A percentile compares a stretch with the other conserved stretches of the same genome.
These are phyloP conservation scores for Teleogryllus oceanicus DNA, from an alignment of 2,888 invertebrate genomes.

Conservation along the genomic window DNA sequence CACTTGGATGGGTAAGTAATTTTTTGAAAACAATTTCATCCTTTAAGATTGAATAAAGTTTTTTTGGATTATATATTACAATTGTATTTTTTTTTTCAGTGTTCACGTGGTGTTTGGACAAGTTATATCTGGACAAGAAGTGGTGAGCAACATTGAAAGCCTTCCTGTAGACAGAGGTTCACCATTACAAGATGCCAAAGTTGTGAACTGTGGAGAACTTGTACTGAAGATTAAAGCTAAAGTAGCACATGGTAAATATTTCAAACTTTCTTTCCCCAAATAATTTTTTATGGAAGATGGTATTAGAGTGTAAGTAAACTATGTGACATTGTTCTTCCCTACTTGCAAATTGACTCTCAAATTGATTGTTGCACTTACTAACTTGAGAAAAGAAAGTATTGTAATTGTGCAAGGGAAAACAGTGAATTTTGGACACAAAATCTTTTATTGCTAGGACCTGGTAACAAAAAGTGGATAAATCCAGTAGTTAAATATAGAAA, in stretches of 20 bases:
- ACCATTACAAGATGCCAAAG: slow-evolving; percentile 84
- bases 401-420: no score
- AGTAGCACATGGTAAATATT: slow-evolving; percentile 43
- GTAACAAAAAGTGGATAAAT: no score
- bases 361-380: no score
- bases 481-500: no score
- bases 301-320: no score
- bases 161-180: slow-evolving; percentile 85
- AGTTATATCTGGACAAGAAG: slow-evolving; percentile 84
- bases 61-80: slow-evolving; percentile 29
- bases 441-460: no score
- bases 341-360: no score
- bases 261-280: neutral
- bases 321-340: no score
- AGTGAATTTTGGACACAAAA: no score
- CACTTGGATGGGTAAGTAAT: slow-evolving; percentile 95
- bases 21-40: neutral
- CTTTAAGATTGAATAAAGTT: no score
- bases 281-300: no score
- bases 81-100: slow-evolving; percentile 54
- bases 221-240: slow-evolving; percentile 68
- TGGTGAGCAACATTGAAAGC: slow-evolving; percentile 85
- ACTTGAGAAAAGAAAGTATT: no score
- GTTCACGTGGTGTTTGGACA: slow-evolving; percentile 97
- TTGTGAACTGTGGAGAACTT: slow-evolving; percentile 89